Percentiles rank a stretch among this genome's conserved stretches.
phyloP scores from a whole-genome alignment of 2,113 vertebrate species.

The Callithrix jacchus region DNA sequence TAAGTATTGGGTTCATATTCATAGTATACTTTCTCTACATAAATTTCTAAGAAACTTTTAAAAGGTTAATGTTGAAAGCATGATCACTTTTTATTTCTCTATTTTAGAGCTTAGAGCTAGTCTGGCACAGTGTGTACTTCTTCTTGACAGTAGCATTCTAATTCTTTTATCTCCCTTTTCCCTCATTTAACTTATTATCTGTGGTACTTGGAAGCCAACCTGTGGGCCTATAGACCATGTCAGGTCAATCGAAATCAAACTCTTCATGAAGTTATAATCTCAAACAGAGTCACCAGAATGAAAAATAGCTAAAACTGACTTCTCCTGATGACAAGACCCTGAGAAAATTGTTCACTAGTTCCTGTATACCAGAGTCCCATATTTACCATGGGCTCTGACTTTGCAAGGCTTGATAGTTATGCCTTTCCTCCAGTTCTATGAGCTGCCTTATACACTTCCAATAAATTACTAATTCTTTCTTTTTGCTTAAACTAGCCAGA shows the following conservation, averaged over 20 bases:
- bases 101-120: not conserved
- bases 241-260: not conserved
- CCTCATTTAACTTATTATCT: not conserved
- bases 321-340: not conserved
- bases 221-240: not conserved
- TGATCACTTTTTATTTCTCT: not conserved
- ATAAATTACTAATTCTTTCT: not conserved
- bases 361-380: not conserved
- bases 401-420: not conserved
- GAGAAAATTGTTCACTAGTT: not conserved
- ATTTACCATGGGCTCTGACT: not conserved
- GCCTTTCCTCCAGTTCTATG: not conserved
- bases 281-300: not conserved
- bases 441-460: not conserved
- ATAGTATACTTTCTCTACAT: not conserved
- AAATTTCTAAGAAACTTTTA: not conserved
- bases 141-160: not conserved
- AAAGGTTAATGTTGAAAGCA: constrained; percentile 24
- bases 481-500: not conserved
- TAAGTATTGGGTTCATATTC: not conserved
- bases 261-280: not conserved
- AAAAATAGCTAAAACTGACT: not conserved
- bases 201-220: not conserved
- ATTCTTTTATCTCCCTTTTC: not conserved
- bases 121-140: not conserved